A percentile compares a stretch with the other conserved stretches of the same genome.
phyloP scores from a whole-genome alignment of 2,797 vertebrate species.

The Gallinago solitaria region DNA sequence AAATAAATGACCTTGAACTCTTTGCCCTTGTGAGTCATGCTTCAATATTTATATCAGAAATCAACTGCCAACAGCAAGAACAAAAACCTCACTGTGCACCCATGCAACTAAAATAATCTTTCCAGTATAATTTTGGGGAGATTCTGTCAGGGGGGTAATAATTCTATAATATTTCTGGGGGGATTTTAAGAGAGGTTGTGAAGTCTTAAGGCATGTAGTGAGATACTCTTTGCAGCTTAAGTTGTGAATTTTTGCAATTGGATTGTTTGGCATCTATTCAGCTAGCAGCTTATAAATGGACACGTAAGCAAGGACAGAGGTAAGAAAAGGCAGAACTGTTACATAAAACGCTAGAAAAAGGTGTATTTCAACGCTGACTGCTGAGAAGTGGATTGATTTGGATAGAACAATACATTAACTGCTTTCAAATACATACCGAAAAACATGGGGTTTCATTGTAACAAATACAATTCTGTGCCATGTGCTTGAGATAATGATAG shows the following conservation, averaged over 20 bases:
- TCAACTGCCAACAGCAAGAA: neutral
- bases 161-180: too few species aligned
- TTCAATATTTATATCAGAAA: constrained; percentile 4
- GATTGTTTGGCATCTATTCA: constrained; percentile 60
- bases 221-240: constrained; percentile 57
- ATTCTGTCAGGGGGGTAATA: neutral
- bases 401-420: neutral
- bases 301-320: neutral
- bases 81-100: neutral
- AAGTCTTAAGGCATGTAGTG: neutral
- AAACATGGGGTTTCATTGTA: neutral
- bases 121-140: neutral
- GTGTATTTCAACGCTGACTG: neutral
- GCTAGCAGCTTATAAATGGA: constrained; percentile 32
- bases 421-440: neutral
- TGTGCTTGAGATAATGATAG: constrained; percentile 18
- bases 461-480: neutral
- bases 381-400: neutral
- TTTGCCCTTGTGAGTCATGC: neutral
- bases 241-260: constrained; percentile 56
- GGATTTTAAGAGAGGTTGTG: constrained; percentile 24
- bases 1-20: constrained; percentile 44
- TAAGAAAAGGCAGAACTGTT: constrained; percentile 5
- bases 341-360: constrained; percentile 21
- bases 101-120: neutral